Evolutionary conservation across 2,797 vertebrate species (phyloP).

Genomic region (Poecile montanus): DNA sequence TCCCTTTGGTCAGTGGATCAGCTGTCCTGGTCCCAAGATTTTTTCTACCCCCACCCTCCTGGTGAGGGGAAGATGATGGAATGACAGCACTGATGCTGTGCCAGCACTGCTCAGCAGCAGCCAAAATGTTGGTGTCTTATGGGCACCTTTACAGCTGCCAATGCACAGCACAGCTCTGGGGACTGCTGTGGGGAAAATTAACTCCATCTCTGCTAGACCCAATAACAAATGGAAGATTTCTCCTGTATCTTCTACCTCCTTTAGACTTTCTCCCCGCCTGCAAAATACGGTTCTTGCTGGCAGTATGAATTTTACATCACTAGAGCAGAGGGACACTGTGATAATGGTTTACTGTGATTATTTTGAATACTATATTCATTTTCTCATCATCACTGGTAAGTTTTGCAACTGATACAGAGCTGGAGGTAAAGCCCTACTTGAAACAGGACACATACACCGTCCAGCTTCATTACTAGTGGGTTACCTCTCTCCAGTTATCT

Average conservation of each 20-base stretch:
- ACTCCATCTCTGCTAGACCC: not conserved
- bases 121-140: not conserved
- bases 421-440: not conserved
- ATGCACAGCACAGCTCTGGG: not conserved
- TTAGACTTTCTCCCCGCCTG: not conserved
- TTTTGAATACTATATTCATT: not conserved
- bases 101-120: not conserved
- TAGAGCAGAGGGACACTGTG: not conserved
- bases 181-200: not conserved
- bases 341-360: not conserved
- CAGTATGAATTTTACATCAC: not conserved
- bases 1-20: not conserved
- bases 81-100: not conserved
- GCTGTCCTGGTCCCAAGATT: not conserved
- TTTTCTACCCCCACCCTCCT: not conserved
- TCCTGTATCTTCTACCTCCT: not conserved
- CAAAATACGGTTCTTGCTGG: not conserved
- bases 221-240: not conserved
- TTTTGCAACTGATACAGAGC: not conserved
- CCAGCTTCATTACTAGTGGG: not conserved
- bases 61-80: not conserved
- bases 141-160: not conserved
- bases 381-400: not conserved
- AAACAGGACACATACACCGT: rapidly evolving
- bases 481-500: not conserved